phyloP scores from a whole-genome alignment of 1,140 invertebrate genomes.

The Nomia melanderi region DNA sequence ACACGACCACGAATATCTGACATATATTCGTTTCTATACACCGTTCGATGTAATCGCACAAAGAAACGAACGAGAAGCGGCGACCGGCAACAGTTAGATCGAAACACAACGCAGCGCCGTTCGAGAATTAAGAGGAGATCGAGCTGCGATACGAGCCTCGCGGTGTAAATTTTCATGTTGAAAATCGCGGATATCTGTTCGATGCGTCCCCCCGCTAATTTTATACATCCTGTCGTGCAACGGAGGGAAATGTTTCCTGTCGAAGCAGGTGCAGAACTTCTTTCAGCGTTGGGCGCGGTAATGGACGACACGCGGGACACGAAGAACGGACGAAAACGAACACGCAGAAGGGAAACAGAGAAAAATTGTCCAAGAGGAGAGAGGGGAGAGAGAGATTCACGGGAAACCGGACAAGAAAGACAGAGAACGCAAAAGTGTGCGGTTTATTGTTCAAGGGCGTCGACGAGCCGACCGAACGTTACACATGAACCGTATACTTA shows the following conservation, averaged over 20 bases:
- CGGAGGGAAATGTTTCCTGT: constrained; percentile 10
- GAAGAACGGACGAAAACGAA: neutral
- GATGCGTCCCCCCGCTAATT: constrained; percentile 17
- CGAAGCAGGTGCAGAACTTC: constrained; percentile 24
- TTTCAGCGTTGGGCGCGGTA: neutral
- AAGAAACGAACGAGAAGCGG: too few relatives aligned
- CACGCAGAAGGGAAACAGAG: neutral
- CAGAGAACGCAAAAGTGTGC: constrained; percentile 10
- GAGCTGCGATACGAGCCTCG: too few relatives aligned
- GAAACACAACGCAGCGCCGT: too few relatives aligned
- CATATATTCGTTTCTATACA: too few relatives aligned
- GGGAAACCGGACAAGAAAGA: neutral
- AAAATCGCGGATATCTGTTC: neutral
- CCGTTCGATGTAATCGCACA: too few relatives aligned
- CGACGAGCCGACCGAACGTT: constrained; percentile 43
- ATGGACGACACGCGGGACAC: neutral
- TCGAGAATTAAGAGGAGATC: too few relatives aligned
- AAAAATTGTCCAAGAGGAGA: too few relatives aligned
- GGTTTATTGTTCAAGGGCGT: constrained; percentile 65
- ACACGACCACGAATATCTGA: too few relatives aligned
- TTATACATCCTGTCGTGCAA: constrained; percentile 7
- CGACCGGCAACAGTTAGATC: too few relatives aligned
- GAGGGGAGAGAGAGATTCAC: neutral
- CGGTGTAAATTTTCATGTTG: neutral
- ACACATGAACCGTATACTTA: constrained; percentile 60